Percentiles rank a stretch among this genome's conserved stretches.
Conservation (phyloP, 2,888 invertebrate genomes). For the Drosophila cracens region DNA sequence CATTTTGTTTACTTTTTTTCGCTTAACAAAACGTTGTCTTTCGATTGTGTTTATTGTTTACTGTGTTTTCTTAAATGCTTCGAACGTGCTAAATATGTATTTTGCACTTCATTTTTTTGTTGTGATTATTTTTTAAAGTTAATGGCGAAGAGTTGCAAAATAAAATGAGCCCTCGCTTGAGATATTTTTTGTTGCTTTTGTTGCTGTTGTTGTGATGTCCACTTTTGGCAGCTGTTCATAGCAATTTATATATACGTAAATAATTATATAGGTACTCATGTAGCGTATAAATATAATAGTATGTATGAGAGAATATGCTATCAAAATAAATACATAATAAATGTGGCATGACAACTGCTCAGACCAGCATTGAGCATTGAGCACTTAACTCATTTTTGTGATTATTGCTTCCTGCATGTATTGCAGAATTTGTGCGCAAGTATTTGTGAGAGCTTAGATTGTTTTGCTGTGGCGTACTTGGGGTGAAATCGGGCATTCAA, state of each 20-base stretch:
- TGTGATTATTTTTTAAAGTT: conserved; percentile 54
- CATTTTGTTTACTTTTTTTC: conserved; percentile 20
- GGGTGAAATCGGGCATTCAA: conserved; percentile 69
- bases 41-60: conserved; percentile 42
- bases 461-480: conserved; percentile 50
- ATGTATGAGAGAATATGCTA: conserved; percentile 35
- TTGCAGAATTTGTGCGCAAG: conserved; percentile 46
- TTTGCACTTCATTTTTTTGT: conserved; percentile 47
- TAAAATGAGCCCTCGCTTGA: conserved; percentile 19
- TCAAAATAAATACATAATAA: conserved; percentile 29
- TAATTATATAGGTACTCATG: conserved; percentile 24
- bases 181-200: conserved; percentile 2
- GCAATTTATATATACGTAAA: conserved; percentile 6
- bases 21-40: conserved; percentile 41
- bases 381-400: conserved; percentile 41
- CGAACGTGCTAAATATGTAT: conserved; percentile 62
- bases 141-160: conserved; percentile 46
- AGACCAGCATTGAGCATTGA: conserved; percentile 30
- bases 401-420: conserved; percentile 60
- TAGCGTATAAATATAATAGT: conserved; percentile 19
- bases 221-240: conserved; percentile 32
- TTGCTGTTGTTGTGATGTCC: conserved; percentile 20
- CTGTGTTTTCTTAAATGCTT: conserved; percentile 46
- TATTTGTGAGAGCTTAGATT: conserved; percentile 31
- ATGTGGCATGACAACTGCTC: conserved; percentile 25